Base-by-base conservation (phyloP, 2,797 vertebrate genomes). In the Thripadectes ignobilis region DNA sequence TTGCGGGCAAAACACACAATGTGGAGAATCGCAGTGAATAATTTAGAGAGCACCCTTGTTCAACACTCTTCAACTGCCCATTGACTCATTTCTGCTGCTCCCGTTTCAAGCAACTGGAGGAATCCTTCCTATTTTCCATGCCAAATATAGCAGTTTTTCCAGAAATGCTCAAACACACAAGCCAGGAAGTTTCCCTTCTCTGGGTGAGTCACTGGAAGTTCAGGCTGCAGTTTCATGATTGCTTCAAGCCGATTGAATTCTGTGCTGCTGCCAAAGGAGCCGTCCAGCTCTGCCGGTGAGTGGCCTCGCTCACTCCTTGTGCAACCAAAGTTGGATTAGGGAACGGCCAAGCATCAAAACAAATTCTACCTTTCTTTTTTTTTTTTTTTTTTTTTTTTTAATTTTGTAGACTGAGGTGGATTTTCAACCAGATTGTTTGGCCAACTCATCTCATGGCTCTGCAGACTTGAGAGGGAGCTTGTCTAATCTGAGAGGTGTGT, bases 71-170 rank as follows among this genome's bases (percentile, higher is more conserved):
- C 66, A 89, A 46, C 88, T 93, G 93, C 59, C 90, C 90, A 83
- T 92, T 91, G 88, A 92, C 78, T 97, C 93, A 94, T 92, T 96
- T 62, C 69, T 92, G 80, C 90, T 96, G 91, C 89, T 89, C 82
- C 85, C 26, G 20, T 92, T 95, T 91, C 75, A 80, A 95, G 82
- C 12, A 61, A 65, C 58, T 36, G 2, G 91, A 96, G 93, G 82
- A 96, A 95, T 92, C 92, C 93, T 94, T 96, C 95, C 96, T 94
- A 92, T 93, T 96, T 97, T 97, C 96, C 95, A 96, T 36, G 96
- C 95, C 95, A 95, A 96, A 96, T 96, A 94, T 96, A 96, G 96
- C 95, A 92, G 85, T 96, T 96, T 96, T 96, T 95, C 94, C 95
- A 96, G 92, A 96, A 97, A 95, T 93, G 94, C 76, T 96, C 57